A percentile compares a stretch with the other conserved stretches of the same genome.
phyloP scores from a whole-genome alignment of 37 sponge, comb jelly and placozoan species.

The Chondrilla cf. caribensis region DNA sequence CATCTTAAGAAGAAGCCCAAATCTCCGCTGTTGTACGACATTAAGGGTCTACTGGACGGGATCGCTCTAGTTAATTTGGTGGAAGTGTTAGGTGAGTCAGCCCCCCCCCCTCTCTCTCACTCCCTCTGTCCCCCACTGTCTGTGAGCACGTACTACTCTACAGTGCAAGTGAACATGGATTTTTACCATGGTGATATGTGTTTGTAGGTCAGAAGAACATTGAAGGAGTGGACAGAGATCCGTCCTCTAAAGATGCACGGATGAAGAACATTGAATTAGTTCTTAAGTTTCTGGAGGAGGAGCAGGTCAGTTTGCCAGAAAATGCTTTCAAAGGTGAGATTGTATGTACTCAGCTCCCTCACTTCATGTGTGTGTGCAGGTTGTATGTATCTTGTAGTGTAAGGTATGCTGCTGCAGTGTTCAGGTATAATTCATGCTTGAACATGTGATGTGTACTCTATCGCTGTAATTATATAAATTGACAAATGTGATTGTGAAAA shows the following conservation, averaged over 20 bases:
- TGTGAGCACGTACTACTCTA: too few species aligned
- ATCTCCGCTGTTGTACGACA: constrained; percentile 47
- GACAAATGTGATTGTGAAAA: too few species aligned
- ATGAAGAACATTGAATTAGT: constrained; percentile 41
- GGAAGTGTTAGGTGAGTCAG: constrained; percentile 65
- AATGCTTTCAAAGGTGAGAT: constrained; percentile 44
- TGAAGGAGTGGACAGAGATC: constrained; percentile 35
- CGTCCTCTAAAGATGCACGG: constrained; percentile 10
- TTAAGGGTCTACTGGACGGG: constrained; percentile 63
- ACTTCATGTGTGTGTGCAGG: neutral
- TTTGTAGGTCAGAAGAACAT: constrained; percentile 46
- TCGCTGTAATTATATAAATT: too few species aligned
- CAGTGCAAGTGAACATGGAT: too few species aligned
- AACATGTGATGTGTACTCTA: too few species aligned
- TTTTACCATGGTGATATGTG: too few species aligned
- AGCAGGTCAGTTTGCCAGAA: constrained; percentile 37
- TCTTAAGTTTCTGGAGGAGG: constrained; percentile 30
- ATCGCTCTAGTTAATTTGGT: constrained; percentile 63
- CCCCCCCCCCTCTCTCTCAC: too few species aligned
- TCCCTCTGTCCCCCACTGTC: too few species aligned
- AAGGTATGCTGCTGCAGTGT: too few species aligned
- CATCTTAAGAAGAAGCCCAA: constrained; percentile 69
- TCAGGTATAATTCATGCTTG: too few species aligned
- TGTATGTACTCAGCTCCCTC: neutral
- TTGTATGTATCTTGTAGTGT: too few species aligned